Evolutionary conservation across 2,113 vertebrate genomes (phyloP).

Genomic region (Bubo blakistoni): DNA sequence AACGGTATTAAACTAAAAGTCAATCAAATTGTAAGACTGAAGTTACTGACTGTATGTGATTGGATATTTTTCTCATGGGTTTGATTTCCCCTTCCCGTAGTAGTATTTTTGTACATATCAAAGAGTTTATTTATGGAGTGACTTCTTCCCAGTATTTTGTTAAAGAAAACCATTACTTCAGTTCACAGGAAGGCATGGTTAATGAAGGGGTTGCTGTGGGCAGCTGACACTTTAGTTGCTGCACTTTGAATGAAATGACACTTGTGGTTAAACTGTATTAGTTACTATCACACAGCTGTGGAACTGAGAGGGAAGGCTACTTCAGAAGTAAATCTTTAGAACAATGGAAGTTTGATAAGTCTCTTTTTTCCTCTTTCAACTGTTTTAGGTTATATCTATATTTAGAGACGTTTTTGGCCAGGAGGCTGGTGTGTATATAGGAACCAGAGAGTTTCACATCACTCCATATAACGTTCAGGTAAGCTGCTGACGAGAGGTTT

Average conservation of each 20-base stretch:
- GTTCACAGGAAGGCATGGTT: background rate
- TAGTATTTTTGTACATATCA: background rate
- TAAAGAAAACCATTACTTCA: background rate
- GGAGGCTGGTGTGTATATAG: conserved; percentile 78
- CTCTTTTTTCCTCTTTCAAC: background rate
- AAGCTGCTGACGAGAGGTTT: background rate
- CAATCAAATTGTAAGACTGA: background rate
- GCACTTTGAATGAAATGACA: background rate
- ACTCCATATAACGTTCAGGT: conserved; percentile 93
- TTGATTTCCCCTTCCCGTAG: background rate
- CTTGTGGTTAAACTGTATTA: background rate
- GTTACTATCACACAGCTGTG: background rate
- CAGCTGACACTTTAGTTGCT: background rate
- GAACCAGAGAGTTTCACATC: conserved; percentile 88
- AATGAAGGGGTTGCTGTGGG: background rate
- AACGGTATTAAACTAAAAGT: background rate
- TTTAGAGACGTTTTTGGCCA: conserved; percentile 87
- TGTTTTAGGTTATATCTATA: conserved; percentile 80
- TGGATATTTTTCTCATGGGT: background rate
- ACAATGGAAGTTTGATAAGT: background rate
- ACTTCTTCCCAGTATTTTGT: background rate
- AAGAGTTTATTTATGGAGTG: background rate
- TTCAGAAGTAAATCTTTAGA: background rate
- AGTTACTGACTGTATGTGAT: background rate
- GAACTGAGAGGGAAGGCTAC: background rate